A percentile compares a stretch with the other conserved stretches of the same genome.
Evolutionary conservation across 2,113 vertebrate species (phyloP).

Genomic region (Lagenorhynchus albirostris): DNA sequence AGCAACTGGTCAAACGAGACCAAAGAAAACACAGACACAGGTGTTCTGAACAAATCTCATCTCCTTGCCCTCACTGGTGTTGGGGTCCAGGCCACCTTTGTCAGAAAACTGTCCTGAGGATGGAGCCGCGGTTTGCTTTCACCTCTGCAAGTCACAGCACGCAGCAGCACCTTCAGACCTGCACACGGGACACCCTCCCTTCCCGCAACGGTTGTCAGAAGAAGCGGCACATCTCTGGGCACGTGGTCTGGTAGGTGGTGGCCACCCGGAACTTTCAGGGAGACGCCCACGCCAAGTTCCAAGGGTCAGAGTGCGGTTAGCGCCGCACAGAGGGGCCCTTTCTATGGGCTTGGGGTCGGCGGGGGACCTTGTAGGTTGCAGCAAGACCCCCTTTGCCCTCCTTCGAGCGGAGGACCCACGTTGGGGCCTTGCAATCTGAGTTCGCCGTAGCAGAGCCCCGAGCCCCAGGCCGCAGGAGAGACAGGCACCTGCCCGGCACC

Average conservation of each 20-base stretch:
- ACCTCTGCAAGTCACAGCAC: neutral
- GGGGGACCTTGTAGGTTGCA: neutral
- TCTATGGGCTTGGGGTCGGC: neutral
- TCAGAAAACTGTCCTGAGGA: neutral
- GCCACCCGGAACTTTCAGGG: neutral
- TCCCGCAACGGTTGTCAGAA: neutral
- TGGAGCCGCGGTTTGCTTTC: fast-evolving
- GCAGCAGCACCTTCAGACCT: neutral
- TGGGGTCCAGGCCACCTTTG: neutral
- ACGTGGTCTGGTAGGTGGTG: neutral
- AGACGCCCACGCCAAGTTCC: fast-evolving
- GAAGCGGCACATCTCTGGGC: neutral
- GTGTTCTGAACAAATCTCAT: too few relatives aligned
- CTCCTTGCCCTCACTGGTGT: neutral
- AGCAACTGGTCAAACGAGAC: neutral
- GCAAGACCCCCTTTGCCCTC: neutral
- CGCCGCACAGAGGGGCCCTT: neutral
- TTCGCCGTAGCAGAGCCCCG: neutral
- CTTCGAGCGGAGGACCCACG: fast-evolving
- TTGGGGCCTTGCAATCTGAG: neutral
- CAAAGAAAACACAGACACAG: neutral
- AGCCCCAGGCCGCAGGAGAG: neutral
- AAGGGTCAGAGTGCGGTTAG: neutral
- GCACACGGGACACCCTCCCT: neutral
- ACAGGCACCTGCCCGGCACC: fast-evolving